Evolutionary conservation across 1,140 invertebrate genomes (phyloP).

Genomic region (honey bee (Apis mellifera)): DNA sequence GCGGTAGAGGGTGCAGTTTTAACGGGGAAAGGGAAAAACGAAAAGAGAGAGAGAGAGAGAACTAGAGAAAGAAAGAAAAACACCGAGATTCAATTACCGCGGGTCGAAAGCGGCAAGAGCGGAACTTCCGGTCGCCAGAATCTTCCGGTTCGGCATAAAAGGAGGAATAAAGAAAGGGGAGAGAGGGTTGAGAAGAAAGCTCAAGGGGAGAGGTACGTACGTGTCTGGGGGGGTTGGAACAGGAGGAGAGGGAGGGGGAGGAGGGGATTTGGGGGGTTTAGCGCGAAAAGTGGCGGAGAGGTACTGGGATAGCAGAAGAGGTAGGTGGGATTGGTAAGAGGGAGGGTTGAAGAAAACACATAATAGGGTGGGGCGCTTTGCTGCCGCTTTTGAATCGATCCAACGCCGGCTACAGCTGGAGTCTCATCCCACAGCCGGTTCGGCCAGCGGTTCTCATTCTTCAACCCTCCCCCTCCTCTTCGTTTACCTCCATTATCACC

Average conservation of each 20-base stretch:
- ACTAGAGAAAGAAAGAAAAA: slow-evolving; percentile 41
- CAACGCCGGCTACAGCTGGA: slow-evolving; percentile 74
- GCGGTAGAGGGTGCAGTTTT: background rate
- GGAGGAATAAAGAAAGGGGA: slow-evolving; percentile 41
- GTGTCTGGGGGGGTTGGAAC: slow-evolving; percentile 4
- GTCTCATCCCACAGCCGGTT: slow-evolving; percentile 66
- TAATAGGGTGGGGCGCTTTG: slow-evolving; percentile 77
- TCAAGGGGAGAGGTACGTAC: slow-evolving; percentile 19
- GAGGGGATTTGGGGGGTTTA: slow-evolving; percentile 42
- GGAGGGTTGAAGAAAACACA: slow-evolving; percentile 73
- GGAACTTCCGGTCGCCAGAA: slow-evolving; percentile 66
- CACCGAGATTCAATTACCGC: slow-evolving; percentile 73
- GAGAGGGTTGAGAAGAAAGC: slow-evolving; percentile 4
- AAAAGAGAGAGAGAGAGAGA: too few species aligned
- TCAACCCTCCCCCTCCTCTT: background rate
- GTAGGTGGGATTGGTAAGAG: slow-evolving; percentile 38
- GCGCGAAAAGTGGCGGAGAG: slow-evolving; percentile 52
- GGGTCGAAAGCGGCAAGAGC: slow-evolving; percentile 25
- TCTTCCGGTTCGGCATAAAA: slow-evolving; percentile 67
- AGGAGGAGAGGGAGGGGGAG: background rate
- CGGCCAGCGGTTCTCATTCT: slow-evolving; percentile 73
- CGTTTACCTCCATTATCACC: background rate
- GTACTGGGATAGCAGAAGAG: slow-evolving; percentile 32
- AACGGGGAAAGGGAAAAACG: background rate
- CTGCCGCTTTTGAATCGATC: slow-evolving; percentile 81